These are phyloP conservation scores for Thelaira solivaga DNA, from an alignment of 2,888 invertebrate genomes.

Conservation along the genomic window DNA sequence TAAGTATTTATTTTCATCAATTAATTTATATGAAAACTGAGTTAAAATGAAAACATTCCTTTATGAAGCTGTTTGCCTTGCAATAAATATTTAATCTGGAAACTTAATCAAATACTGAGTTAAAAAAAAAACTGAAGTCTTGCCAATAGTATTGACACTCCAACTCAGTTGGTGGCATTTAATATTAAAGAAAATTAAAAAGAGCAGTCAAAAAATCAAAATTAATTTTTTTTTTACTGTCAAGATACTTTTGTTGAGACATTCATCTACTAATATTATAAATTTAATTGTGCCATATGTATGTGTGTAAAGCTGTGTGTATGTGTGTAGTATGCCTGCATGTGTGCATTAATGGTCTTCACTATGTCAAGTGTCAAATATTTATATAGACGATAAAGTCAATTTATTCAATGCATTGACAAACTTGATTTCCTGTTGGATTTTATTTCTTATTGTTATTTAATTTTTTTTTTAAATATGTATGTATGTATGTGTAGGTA, in stretches of 20 bases:
- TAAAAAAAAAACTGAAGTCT: constrained; percentile 20
- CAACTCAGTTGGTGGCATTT: constrained; percentile 73
- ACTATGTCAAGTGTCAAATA: constrained; percentile 60
- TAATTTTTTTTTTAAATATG: not conserved
- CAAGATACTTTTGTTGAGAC: constrained; percentile 9
- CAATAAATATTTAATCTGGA: constrained; percentile 28
- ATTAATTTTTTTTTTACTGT: constrained; percentile 27
- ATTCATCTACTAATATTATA: not conserved
- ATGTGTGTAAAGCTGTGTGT: not conserved
- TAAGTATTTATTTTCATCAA: too few relatives aligned
- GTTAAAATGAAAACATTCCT: not conserved
- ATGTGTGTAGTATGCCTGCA: not conserved
- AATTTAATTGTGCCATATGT: not conserved
- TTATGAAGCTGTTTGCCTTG: not conserved
- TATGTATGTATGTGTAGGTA: not conserved
- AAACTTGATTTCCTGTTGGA: constrained; percentile 60
- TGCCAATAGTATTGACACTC: constrained; percentile 70
- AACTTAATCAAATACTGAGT: constrained; percentile 42
- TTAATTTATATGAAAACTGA: not conserved
- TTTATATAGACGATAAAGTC: constrained; percentile 48
- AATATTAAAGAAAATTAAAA: constrained; percentile 68
- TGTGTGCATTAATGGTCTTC: constrained; percentile 53
- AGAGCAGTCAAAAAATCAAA: constrained; percentile 39
- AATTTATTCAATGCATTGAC: constrained; percentile 50
- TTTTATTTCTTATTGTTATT: constrained; percentile 34